Conservation (phyloP, 2,888 invertebrate genomes). For the Leptinotarsa tumamoca region DNA sequence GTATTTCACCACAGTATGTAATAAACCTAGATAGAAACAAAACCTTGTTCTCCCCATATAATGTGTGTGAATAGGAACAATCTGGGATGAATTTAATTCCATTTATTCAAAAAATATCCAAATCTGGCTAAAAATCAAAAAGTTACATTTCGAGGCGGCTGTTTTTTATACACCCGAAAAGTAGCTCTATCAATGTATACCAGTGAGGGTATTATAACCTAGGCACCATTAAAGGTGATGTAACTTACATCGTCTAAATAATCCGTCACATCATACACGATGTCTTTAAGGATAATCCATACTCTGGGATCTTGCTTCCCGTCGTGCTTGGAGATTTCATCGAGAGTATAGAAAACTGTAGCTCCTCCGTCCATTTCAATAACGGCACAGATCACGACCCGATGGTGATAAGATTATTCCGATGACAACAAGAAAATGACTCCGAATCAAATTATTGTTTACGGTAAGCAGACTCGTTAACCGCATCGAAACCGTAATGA, state of each 20-base stretch:
- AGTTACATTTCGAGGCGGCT: too few relatives aligned
- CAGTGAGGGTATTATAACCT: too few relatives aligned
- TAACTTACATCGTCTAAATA: slow-evolving; percentile 71
- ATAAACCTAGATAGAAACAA: too few relatives aligned
- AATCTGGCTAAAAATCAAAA: too few relatives aligned
- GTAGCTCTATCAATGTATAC: too few relatives aligned
- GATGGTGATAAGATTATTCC: neutral
- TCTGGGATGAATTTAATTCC: too few relatives aligned
- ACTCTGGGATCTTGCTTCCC: slow-evolving; percentile 70
- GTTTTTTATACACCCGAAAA: too few relatives aligned
- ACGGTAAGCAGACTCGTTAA: slow-evolving; percentile 1
- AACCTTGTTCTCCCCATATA: too few relatives aligned
- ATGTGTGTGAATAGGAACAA: too few relatives aligned
- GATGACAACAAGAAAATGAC: neutral
- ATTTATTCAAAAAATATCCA: too few relatives aligned
- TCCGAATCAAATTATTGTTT: slow-evolving; percentile 10
- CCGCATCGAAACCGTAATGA: slow-evolving; percentile 14
- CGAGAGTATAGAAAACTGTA: slow-evolving; percentile 54
- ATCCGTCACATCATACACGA: slow-evolving; percentile 77
- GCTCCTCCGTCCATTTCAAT: slow-evolving; percentile 21
- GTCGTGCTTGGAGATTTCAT: slow-evolving; percentile 72
- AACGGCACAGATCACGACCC: neutral
- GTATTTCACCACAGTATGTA: too few relatives aligned
- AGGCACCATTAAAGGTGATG: too few relatives aligned
- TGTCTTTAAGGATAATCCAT: slow-evolving; percentile 76